Conservation (phyloP, 1,140 invertebrate species). For the Vollenhovia emeryi region DNA sequence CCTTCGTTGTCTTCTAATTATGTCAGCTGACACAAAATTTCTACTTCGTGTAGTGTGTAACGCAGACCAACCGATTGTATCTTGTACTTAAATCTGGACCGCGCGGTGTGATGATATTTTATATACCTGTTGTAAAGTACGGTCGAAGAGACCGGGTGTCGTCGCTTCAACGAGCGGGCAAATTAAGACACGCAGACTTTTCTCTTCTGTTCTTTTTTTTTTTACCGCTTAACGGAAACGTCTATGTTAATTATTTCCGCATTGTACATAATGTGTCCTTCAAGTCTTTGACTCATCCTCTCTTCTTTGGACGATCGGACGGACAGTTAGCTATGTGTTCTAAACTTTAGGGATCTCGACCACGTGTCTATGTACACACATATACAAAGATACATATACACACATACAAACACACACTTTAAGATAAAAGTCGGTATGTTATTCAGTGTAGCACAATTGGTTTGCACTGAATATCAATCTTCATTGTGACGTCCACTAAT, state of each 20-base stretch:
- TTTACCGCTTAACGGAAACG: conserved; percentile 1
- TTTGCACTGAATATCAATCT: conserved; percentile 74
- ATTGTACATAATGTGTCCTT: conserved; percentile 50
- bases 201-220: conserved; percentile 6
- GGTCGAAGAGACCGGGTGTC: background rate
- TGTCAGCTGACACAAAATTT: conserved; percentile 9
- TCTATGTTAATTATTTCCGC: conserved; percentile 34
- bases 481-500: conserved; percentile 77
- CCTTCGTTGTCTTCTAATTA: conserved; percentile 3
- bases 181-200: background rate
- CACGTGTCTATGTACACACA: conserved; percentile 45
- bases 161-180: background rate
- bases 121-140: conserved; percentile 10
- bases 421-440: conserved; percentile 56
- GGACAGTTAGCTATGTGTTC: conserved; percentile 46
- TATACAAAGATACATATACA: background rate
- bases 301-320: conserved; percentile 28
- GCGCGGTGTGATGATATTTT: conserved; percentile 25
- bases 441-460: conserved; percentile 63
- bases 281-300: conserved; percentile 36
- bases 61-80: background rate
- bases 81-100: conserved; percentile 47
- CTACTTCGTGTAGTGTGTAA: background rate
- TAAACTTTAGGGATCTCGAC: conserved; percentile 59
- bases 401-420: conserved; percentile 12